Evolutionary conservation across 2,113 vertebrate species (phyloP), one percentile per base, ranked within the genome.

Genomic region (Colossoma macropomum): DNA sequence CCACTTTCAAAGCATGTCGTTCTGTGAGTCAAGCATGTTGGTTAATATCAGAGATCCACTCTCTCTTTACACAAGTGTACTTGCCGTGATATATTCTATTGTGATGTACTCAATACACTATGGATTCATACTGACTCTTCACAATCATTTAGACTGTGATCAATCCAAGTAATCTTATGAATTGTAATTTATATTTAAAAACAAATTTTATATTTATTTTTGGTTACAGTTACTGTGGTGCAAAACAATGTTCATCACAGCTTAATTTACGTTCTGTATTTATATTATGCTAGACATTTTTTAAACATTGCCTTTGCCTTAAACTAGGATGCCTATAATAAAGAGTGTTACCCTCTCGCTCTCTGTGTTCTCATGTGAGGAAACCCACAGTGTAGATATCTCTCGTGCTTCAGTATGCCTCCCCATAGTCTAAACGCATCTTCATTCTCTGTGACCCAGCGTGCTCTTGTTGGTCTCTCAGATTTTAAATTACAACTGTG

Each of bases 21-120:
- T 71, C 25, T 80, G 54, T 72, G 38, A 28, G 69, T 63, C 71
- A 23, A 70, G 79, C 79, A 80, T 80, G 79, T 48, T 80, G 79
- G 38, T 80, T 30, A 71, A 54, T 23, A 75, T 59, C 70, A 23
- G 15, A 60, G 6, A 25, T 60, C 6, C 56, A 60, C 4, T 7
- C 66, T 71, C 30, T 80, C 50, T 80, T 80, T 60, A 72, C 68
- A 45, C 52, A 80, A 59, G 41, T 62, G 41, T 73, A 62, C 38
- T 80, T 80, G 38, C 23, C 28, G 78, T 28, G 56, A 13, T 19
- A 59, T 71, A 72, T 73, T 73, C 54, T 30, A 9, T 63, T 27
- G 45, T 50, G 73, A n/a, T 72, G 71, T 52, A 52, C 19, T 34
- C 7, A 30, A 60, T 21, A 81, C 27, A 63, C 30, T 13, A 10